phyloP scores from a whole-genome alignment of 2,888 invertebrate genomes.

The Xestia rhomboidea region DNA sequence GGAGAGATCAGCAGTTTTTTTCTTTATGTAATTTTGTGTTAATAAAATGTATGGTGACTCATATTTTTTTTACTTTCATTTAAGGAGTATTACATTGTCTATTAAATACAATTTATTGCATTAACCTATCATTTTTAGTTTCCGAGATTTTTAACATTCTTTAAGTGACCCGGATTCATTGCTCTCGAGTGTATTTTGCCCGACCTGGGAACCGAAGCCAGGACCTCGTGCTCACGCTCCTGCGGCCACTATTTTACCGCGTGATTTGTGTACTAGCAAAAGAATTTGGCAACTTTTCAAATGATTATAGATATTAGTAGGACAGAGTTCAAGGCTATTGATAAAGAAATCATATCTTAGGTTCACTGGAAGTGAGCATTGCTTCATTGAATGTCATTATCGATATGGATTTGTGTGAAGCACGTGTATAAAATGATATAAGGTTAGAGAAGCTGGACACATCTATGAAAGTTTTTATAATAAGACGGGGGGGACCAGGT shows the following conservation, averaged over 20 bases:
- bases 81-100: no score
- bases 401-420: not conserved
- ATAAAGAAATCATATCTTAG: constrained; percentile 14
- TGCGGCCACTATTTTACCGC: not conserved
- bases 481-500: no score
- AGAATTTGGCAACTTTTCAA: constrained; percentile 19
- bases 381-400: constrained; percentile 9
- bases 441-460: not conserved
- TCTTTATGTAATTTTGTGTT: no score
- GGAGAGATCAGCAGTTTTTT: no score
- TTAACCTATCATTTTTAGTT: no score
- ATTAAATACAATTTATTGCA: no score
- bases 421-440: constrained; percentile 19
- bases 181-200: no score
- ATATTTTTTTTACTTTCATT: no score
- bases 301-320: not conserved
- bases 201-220: not conserved
- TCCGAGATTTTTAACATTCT: no score
- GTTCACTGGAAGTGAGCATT: not conserved
- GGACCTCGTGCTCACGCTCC: not conserved
- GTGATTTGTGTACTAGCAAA: not conserved
- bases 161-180: no score
- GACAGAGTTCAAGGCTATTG: constrained; percentile 8
- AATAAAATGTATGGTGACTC: no score
- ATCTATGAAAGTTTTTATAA: no score